These are phyloP conservation scores for Chydorus sphaericus DNA, from an alignment of 2,888 invertebrate genomes.

Conservation along the genomic window DNA sequence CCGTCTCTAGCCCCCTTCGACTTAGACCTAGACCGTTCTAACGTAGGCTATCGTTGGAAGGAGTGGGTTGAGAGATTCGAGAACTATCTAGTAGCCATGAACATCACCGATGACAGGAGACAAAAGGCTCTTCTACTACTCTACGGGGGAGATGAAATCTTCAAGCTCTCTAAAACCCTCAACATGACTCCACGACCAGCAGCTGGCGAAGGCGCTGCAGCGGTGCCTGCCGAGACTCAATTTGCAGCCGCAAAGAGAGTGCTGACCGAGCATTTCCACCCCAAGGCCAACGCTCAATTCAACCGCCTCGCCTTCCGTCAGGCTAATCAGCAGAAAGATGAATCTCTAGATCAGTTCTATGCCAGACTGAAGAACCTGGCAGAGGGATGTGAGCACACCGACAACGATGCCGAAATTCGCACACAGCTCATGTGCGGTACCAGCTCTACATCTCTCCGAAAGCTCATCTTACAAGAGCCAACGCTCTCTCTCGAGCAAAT, in stretches of 20 bases:
- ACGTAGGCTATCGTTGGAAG: neutral
- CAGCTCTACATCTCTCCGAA: neutral
- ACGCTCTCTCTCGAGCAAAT: neutral
- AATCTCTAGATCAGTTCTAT: conserved; percentile 1
- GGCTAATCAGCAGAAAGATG: conserved; percentile 7
- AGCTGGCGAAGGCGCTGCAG: neutral
- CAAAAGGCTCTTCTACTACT: neutral
- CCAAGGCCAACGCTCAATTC: neutral
- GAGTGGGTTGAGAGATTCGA: conserved; percentile 3
- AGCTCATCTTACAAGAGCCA: neutral
- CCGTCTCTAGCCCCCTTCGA: conserved; percentile 9
- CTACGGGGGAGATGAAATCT: neutral
- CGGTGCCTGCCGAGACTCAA: neutral
- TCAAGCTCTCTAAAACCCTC: neutral
- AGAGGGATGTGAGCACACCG: neutral
- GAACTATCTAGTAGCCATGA: neutral
- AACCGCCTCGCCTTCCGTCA: conserved; percentile 10
- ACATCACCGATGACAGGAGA: neutral
- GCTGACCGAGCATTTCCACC: neutral
- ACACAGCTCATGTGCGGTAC: neutral
- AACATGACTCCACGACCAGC: neutral
- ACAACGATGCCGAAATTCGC: conserved; percentile 1
- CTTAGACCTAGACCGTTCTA: neutral
- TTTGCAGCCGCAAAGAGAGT: neutral
- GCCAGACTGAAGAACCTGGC: neutral